A percentile compares a stretch with the other conserved stretches of the same genome.
These are phyloP conservation scores for Lycocorax pyrrhopterus DNA, from an alignment of 2,113 vertebrate species.

Conservation along the genomic window DNA sequence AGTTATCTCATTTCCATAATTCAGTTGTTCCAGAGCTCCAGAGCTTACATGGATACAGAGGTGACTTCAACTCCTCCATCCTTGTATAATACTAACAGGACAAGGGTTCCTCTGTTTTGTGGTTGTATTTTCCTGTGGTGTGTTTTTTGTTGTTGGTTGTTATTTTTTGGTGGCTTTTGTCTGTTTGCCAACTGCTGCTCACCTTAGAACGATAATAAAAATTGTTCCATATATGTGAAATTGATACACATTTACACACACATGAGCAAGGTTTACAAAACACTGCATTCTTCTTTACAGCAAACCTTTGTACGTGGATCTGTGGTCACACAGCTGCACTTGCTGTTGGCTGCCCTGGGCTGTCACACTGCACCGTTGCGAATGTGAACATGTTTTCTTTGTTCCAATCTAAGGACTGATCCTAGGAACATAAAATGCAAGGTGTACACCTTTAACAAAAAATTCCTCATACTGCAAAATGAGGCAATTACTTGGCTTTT, in stretches of 20 bases:
- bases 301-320: background rate
- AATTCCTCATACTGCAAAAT: background rate
- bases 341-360: background rate
- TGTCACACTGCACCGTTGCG: background rate
- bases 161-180: background rate
- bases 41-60: background rate
- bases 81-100: background rate
- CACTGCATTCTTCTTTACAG: background rate
- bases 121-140: background rate
- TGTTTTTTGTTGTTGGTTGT: background rate
- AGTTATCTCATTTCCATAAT: background rate
- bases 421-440: slow-evolving; percentile 28
- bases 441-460: slow-evolving; percentile 31
- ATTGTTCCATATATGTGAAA: background rate
- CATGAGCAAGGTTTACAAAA: background rate
- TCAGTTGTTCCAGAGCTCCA: background rate
- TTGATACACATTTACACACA: background rate
- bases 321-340: background rate
- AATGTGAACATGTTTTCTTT: background rate
- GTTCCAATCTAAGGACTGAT: slow-evolving; percentile 8
- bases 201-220: background rate
- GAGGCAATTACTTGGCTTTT: slow-evolving; percentile 73
- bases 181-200: background rate
- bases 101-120: background rate
- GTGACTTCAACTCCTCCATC: background rate